Base-by-base conservation (phyloP, 2,797 vertebrate species). In the Spea hammondii region DNA sequence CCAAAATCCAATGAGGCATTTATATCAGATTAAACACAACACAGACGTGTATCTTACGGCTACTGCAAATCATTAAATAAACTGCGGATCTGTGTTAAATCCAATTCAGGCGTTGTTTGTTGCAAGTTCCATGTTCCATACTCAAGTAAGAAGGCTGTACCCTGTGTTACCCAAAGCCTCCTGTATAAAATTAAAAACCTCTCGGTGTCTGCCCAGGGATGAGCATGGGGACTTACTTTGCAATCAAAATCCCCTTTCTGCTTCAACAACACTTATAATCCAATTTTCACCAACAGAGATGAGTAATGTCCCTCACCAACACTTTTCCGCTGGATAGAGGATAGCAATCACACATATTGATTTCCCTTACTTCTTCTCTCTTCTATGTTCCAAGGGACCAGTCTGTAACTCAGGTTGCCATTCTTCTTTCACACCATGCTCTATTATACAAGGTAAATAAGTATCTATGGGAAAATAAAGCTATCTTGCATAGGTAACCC, bases 241-340 rank as follows among this genome's bases (percentile, higher is more conserved):
- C 79, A 85, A 87, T 85, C 85, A 66, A 45, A 84, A 83, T 85
- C 73, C 78, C 65, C 77, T 87, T 84, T 85, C 80, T 79, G 85
- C 84, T 85, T 85, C 83, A 74, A 65, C 79, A 79, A 13, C 79
- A 74, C 79, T 87, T 86, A 70, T 44, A 85, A 86, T 85, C 79
- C 85, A 80, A 65, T 84, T 87, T 85, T 82, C 82, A 55, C 69
- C 84, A 84, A 80, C 75, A 51, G 83, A 84, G 83, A 81, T 84
- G 84, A 85, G 84, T 85, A 84, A 80, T 72, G 82, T 82, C 72
- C 84, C 79, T 87, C 76, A 82, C 83, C 86, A 68, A 14, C 82
- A 70, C n/a, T 9, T 81, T 85, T 74, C 62, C 72, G 80, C 83
- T 32, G 71, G 70, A 84, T 74, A 74, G 75, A 83, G 84, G 85